Percentiles rank a stretch among this genome's conserved stretches.
Conservation (phyloP, 2,113 vertebrate genomes). For the Oryctolagus cuniculus region mOryCun1.1 NC_091432.1:191008001-191008500, state of each 20-base stretch:
- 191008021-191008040: background rate
- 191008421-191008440: background rate
- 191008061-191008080: background rate
- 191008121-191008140: background rate
- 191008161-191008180: background rate
- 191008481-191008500: accelerated
- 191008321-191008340: slow-evolving; percentile 19
- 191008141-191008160: background rate
- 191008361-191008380: background rate
- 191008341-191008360: background rate
- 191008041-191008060: background rate
- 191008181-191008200: background rate
- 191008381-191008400: background rate
- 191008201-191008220: background rate
- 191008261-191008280: background rate
- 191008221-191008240: slow-evolving; percentile 35
- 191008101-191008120: background rate
- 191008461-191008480: background rate
- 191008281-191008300: background rate
- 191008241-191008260: background rate
- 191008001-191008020: background rate
- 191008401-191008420: slow-evolving; percentile 4
- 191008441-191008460: background rate
- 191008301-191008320: slow-evolving; percentile 1
- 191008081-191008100: background rate